Evolutionary conservation across 1,140 invertebrate species (phyloP), one percentile per base, ranked within the genome.

Genomic region (Wasmannia auropunctata): DNA sequence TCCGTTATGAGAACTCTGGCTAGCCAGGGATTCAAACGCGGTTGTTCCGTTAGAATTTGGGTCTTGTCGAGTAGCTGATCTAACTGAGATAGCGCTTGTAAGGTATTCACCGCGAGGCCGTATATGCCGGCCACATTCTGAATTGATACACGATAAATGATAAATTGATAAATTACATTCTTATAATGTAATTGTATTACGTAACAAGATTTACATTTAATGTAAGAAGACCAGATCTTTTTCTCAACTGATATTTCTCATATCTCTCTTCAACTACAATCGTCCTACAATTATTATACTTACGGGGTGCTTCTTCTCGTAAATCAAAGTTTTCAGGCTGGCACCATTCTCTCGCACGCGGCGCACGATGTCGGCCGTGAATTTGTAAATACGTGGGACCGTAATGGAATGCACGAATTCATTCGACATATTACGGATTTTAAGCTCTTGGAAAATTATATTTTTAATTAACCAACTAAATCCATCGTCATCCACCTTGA

Each of bases 1-100:
- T 98, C 98, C 56, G 97, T 97, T 85, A 98, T 96, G 7, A 98
- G 95, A 90, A 98, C 95, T 94, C 96, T 96, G 1, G 97, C 97
- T 67, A 98, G 93, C 95, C 96, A 96, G 2, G 96, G 95, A 92
- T 98, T 96, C 86, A 98, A 95, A 67, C 96, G 95, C 28, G 96
- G 93, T 92, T 98, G 97, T 81, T 97, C 97, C 83, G 96, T 94
- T 49, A 98, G 94, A 80, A 98, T 94, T 92, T 96, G 92, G 74
- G 96, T 96, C 85, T 96, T 94, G 87, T 96, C 94, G 54, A 98
- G 95, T 56, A 98, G 94, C 74, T 96, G 94, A 74, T 97, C 95
- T 81, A 98, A 95, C 65, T 97, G 94, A 43, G 94, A 93, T 16
- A 95, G 95, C 95, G 97, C 96, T 94, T 97, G 96, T 63, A 98